phyloP scores from a whole-genome alignment of 2,797 vertebrate genomes.

The Siniperca scherzeri region DNA sequence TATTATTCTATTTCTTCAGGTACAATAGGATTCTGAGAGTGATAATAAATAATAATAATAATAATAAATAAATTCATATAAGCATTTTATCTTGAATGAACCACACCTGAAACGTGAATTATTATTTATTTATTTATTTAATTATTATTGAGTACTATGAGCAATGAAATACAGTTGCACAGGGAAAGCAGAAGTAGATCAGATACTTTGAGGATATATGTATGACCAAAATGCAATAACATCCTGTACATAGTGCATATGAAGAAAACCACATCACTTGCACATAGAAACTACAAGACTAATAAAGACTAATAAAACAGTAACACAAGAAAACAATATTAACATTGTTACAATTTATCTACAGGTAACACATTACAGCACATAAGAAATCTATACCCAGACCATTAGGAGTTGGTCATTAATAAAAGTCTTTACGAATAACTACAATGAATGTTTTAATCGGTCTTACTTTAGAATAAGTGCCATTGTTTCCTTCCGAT shows the following conservation, averaged over 20 bases:
- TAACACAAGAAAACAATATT: background rate
- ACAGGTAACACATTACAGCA: background rate
- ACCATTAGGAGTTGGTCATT: background rate
- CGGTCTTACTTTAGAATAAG: conserved; percentile 96
- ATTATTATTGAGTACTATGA: background rate
- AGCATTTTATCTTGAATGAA: conserved; percentile 10
- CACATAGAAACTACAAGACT: background rate
- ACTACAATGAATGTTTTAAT: background rate
- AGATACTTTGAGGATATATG: background rate
- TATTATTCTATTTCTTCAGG: background rate
- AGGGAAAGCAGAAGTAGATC: background rate
- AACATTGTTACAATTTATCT: background rate
- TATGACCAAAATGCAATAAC: background rate
- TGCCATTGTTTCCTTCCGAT: conserved; percentile 98
- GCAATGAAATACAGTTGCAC: background rate
- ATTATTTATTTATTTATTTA: background rate
- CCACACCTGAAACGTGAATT: background rate
- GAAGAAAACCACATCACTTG: background rate
- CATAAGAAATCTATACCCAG: background rate
- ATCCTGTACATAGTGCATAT: background rate
- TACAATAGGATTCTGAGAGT: background rate
- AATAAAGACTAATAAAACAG: background rate
- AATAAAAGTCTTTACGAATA: background rate
- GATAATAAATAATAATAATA: background rate
- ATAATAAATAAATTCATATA: background rate